A percentile compares a stretch with the other conserved stretches of the same genome.
phyloP scores from a whole-genome alignment of 2,888 invertebrate genomes.

The Lathronympha strigana region DNA sequence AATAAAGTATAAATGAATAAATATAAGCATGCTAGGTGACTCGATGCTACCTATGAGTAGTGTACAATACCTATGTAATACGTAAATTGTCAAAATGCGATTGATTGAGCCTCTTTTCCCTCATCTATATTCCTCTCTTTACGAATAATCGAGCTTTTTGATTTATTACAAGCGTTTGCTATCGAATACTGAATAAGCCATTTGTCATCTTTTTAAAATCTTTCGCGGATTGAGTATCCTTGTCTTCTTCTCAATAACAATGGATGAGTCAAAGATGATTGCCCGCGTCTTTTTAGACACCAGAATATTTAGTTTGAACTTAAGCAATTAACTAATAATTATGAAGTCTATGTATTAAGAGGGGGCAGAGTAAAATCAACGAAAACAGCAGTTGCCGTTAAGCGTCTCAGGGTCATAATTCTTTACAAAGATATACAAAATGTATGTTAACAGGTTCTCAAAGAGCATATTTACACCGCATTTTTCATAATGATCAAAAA shows the following conservation, averaged over 20 bases:
- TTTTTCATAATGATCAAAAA: no score
- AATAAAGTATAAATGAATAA: no score
- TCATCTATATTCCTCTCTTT: constrained; percentile 54
- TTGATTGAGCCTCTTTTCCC: constrained; percentile 51
- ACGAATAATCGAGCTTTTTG: constrained; percentile 58
- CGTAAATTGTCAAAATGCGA: constrained; percentile 44
- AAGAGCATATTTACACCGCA: no score
- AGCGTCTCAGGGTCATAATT: no score
- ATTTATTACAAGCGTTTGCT: constrained; percentile 58
- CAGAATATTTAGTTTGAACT: not conserved
- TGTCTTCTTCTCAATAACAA: constrained; percentile 28
- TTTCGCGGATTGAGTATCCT: constrained; percentile 26
- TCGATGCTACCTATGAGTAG: not conserved
- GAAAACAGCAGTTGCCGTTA: no score
- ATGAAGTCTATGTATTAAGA: no score
- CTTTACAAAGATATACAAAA: no score
- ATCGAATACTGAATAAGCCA: constrained; percentile 59
- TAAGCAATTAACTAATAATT: not conserved
- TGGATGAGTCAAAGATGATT: constrained; percentile 26
- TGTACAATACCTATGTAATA: constrained; percentile 17
- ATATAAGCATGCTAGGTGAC: no score
- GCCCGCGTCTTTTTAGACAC: not conserved
- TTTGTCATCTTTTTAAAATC: constrained; percentile 55
- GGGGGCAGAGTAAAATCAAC: no score
- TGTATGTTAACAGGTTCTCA: no score